phyloP scores from a whole-genome alignment of 2,888 invertebrate genomes.

The Sphecodes monilicornis region DNA sequence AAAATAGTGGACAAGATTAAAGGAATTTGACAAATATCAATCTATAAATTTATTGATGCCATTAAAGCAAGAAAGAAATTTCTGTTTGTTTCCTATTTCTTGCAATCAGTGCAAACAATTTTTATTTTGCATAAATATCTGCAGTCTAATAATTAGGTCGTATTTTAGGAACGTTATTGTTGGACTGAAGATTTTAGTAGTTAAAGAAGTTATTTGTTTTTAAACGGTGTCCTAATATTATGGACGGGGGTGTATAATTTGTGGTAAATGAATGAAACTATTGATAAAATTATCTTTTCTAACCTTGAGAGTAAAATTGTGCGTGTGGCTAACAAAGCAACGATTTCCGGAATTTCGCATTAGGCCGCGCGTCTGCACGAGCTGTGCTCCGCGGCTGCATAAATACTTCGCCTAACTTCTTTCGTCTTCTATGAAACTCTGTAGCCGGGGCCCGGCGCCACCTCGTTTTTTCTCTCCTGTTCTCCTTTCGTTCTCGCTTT shows the following conservation, averaged over 20 bases:
- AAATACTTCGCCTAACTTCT: conserved; percentile 52
- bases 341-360: conserved; percentile 24
- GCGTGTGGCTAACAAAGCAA: not conserved
- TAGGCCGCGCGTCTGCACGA: conserved; percentile 10
- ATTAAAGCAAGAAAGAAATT: too few species aligned
- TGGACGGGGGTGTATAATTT: too few species aligned
- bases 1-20: too few species aligned
- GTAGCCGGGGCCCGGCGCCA: not conserved
- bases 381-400: conserved; percentile 25
- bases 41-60: too few species aligned
- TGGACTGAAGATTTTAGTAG: not conserved
- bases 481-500: not conserved
- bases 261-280: too few species aligned
- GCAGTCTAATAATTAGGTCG: not conserved
- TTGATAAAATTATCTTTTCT: not conserved
- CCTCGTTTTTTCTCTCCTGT: not conserved
- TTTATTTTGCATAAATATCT: too few species aligned
- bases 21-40: too few species aligned
- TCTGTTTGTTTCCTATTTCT: too few species aligned
- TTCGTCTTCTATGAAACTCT: conserved; percentile 39
- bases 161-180: not conserved
- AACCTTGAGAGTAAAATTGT: not conserved
- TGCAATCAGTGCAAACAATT: too few species aligned
- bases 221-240: too few species aligned
- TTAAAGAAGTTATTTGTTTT: too few species aligned